Conservation (phyloP, 2,797 vertebrate genomes). For the Chelidonichthys spinosus region DNA sequence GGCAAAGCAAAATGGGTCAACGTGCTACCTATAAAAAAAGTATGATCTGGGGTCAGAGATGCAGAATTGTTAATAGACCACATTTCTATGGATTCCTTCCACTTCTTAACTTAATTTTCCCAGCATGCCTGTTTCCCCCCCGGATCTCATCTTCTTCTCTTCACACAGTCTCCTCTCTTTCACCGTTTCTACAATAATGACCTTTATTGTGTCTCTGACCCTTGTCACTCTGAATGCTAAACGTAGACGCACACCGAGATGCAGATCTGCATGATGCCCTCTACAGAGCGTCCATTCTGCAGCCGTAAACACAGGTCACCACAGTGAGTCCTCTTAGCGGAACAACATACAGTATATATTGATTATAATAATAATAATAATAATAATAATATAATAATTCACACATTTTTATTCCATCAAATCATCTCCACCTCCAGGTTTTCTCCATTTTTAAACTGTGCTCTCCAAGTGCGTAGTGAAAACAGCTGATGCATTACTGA, state of each 20-base stretch:
- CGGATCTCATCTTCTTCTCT: neutral
- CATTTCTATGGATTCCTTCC: neutral
- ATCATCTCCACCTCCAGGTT: conserved; percentile 27
- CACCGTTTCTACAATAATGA: conserved; percentile 48
- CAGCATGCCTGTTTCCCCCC: neutral
- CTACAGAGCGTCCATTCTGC: conserved; percentile 51
- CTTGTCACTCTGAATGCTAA: conserved; percentile 64
- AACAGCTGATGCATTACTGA: conserved; percentile 59
- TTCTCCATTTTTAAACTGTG: conserved; percentile 51
- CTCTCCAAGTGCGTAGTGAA: conserved; percentile 32
- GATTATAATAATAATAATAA: conserved; percentile 8
- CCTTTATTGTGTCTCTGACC: conserved; percentile 62
- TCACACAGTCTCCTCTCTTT: neutral
- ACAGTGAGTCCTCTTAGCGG: conserved; percentile 6
- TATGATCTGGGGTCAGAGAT: conserved; percentile 13
- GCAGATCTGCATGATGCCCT: conserved; percentile 51
- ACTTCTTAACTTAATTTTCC: neutral
- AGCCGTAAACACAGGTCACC: conserved; percentile 35
- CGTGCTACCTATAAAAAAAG: neutral
- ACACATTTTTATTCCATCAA: conserved; percentile 17
- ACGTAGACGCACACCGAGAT: conserved; percentile 44
- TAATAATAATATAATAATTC: conserved; percentile 6
- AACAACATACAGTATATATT: conserved; percentile 13
- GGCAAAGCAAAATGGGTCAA: neutral
- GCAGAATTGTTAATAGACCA: neutral